Conservation (phyloP, 2,113 vertebrate species). For the Phrynocephalus versicolor region DNA sequence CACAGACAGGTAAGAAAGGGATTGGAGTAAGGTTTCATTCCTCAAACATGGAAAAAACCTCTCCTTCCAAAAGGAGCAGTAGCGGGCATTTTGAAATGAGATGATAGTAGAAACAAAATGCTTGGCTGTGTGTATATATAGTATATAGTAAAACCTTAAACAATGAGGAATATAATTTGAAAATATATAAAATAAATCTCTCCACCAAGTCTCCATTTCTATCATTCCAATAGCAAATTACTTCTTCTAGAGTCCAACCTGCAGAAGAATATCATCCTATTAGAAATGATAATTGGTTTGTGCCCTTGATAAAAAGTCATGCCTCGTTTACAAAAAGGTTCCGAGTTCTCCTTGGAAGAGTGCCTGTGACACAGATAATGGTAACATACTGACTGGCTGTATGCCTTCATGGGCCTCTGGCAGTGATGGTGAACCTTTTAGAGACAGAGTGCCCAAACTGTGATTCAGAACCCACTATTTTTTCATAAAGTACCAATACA, state of each 20-base stretch:
- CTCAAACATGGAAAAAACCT: not conserved
- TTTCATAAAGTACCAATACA: too few species aligned
- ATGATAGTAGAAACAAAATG: not conserved
- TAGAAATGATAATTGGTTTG: not conserved
- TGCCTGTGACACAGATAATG: not conserved
- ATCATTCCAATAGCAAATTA: not conserved
- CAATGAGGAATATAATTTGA: not conserved
- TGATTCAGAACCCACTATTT: too few species aligned
- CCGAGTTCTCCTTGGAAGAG: not conserved
- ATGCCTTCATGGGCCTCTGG: not conserved
- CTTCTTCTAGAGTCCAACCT: slow-evolving; percentile 21
- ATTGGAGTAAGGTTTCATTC: not conserved
- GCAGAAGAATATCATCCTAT: not conserved
- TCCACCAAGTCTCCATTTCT: not conserved
- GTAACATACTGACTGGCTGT: not conserved
- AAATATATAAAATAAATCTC: not conserved
- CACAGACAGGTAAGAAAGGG: not conserved
- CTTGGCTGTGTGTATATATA: not conserved
- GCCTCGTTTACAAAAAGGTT: not conserved
- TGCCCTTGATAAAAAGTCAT: not conserved
- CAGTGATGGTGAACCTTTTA: too few species aligned
- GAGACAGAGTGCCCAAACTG: too few species aligned
- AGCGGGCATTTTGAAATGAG: not conserved
- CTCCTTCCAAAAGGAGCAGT: not conserved
- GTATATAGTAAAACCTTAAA: too few species aligned